phyloP scores from a whole-genome alignment of 2,113 vertebrate genomes.

The Burhinus oedicnemus region DNA sequence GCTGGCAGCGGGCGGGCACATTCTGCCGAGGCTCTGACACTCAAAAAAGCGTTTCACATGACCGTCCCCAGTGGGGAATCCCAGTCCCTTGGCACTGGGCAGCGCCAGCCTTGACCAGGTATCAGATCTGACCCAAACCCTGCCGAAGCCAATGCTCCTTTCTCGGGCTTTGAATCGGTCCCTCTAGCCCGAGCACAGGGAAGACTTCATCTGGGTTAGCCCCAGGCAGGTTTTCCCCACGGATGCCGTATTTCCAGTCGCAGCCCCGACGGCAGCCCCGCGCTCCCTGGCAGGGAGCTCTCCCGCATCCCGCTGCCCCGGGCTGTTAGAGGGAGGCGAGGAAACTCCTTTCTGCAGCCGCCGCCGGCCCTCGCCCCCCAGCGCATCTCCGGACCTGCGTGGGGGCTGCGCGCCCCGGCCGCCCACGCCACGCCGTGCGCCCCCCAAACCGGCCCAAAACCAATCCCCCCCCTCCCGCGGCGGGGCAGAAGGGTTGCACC shows the following conservation, averaged over 20 bases:
- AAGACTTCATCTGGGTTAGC: rapidly evolving
- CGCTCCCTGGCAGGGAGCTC: not conserved
- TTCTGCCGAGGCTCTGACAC: not conserved
- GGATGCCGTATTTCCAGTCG: not conserved
- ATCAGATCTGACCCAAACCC: not conserved
- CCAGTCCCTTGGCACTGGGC: not conserved
- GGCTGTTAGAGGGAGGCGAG: rapidly evolving
- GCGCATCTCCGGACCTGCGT: not conserved
- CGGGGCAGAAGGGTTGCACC: too few species aligned
- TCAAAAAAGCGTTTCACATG: rapidly evolving
- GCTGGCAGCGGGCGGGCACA: not conserved
- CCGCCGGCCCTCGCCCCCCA: not conserved
- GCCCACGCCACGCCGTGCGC: too few species aligned
- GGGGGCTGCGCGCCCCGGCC: too few species aligned
- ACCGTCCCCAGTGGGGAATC: not conserved
- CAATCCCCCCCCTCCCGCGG: not conserved
- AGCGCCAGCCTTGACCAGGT: not conserved
- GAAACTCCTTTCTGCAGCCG: too few species aligned
- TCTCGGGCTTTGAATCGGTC: rapidly evolving
- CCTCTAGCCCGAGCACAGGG: not conserved
- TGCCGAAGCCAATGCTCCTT: rapidly evolving
- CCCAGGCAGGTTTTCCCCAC: not conserved
- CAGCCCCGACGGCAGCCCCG: not conserved
- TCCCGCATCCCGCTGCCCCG: not conserved
- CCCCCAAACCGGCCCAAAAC: not conserved